phyloP scores from a whole-genome alignment of 2,888 invertebrate genomes.

The Eucera pruinosa region DNA sequence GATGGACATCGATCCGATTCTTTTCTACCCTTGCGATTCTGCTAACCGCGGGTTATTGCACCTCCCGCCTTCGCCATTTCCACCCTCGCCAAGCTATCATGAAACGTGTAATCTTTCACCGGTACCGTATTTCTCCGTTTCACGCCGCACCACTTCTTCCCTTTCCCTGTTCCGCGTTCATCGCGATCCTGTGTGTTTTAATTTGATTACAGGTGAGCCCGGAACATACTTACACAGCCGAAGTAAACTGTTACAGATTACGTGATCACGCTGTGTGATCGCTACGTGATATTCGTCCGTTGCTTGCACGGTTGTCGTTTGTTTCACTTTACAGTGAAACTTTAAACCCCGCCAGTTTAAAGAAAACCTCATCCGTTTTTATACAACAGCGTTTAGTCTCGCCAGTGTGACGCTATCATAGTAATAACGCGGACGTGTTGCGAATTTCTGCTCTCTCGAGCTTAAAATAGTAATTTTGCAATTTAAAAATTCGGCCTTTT shows the following conservation, averaged over 20 bases:
- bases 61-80: constrained; percentile 33
- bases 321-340: constrained; percentile 30
- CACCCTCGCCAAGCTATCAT: constrained; percentile 33
- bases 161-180: constrained; percentile 7
- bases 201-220: constrained; percentile 52
- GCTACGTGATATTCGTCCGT: constrained; percentile 25
- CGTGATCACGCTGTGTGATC: constrained; percentile 56
- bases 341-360: neutral
- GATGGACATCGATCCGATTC: constrained; percentile 57
- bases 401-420: neutral
- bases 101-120: constrained; percentile 53
- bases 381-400: neutral
- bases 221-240: constrained; percentile 50
- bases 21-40: constrained; percentile 47
- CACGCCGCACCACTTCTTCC: constrained; percentile 4
- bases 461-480: too few species aligned
- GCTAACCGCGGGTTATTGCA: constrained; percentile 65
- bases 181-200: constrained; percentile 42
- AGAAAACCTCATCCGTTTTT: too few species aligned
- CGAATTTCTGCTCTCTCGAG: too few species aligned
- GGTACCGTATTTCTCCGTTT: constrained; percentile 27
- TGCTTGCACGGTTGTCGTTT: constrained; percentile 32
- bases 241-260: constrained; percentile 49
- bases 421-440: too few species aligned
- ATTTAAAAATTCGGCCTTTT: too few species aligned